Evolutionary conservation across 2,888 invertebrate genomes (phyloP).

Genomic region (Muschampia plurimacula): DNA sequence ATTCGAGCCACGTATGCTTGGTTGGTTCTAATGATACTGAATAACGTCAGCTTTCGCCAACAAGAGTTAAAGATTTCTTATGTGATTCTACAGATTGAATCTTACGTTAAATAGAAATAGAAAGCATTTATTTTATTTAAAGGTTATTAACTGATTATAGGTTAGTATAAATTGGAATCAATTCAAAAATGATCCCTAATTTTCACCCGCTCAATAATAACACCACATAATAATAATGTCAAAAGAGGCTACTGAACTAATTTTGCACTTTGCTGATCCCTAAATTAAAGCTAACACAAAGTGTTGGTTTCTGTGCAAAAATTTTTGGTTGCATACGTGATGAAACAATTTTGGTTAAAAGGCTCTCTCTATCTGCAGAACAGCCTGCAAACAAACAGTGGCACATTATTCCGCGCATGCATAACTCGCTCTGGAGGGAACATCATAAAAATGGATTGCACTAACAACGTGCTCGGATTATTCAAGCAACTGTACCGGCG

Average conservation of each 20-base stretch:
- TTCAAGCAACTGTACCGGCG: conserved; percentile 12
- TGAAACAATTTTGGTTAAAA: conserved; percentile 32
- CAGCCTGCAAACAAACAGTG: conserved; percentile 25
- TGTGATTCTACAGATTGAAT: too few relatives aligned
- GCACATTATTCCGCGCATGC: conserved; percentile 50
- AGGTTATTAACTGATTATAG: too few relatives aligned
- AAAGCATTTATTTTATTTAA: too few relatives aligned
- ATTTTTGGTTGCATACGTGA: conserved; percentile 13
- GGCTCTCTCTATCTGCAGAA: conserved; percentile 14
- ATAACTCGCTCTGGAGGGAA: conserved; percentile 49
- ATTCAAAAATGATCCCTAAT: background rate
- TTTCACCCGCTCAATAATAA: background rate
- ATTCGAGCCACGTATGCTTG: conserved; percentile 26
- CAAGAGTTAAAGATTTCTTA: background rate
- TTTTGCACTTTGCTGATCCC: background rate
- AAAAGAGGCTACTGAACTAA: background rate
- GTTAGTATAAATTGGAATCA: background rate
- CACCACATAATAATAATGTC: background rate
- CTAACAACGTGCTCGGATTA: conserved; percentile 59
- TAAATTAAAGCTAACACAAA: background rate
- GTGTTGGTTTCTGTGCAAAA: conserved; percentile 8
- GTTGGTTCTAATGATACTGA: conserved; percentile 2
- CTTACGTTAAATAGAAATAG: too few relatives aligned
- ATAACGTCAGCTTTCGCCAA: background rate
- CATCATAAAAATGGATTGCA: conserved; percentile 74